phyloP scores from a whole-genome alignment of 2,113 vertebrate genomes.

The Sphyrna mokarran region DNA sequence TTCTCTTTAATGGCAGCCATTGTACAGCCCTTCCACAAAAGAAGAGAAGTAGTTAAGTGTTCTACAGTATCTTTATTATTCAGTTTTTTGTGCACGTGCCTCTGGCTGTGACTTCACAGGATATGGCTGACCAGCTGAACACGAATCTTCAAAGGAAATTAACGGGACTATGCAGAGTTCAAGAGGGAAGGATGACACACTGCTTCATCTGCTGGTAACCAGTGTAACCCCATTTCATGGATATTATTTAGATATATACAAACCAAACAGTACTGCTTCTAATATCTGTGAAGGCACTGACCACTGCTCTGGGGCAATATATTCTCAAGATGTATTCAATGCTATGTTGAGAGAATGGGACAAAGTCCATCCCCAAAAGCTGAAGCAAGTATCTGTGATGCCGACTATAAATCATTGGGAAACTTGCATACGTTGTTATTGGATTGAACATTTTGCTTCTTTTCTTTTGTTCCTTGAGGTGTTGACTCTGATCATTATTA shows the following conservation, averaged over 20 bases:
- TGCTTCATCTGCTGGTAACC: background rate
- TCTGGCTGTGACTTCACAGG: background rate
- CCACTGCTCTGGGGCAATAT: background rate
- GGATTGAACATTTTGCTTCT: background rate
- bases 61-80: background rate
- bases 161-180: background rate
- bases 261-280: background rate
- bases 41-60: background rate
- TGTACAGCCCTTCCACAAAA: background rate
- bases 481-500: background rate
- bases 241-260: background rate
- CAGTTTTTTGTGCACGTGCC: background rate
- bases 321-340: background rate
- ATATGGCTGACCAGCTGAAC: background rate
- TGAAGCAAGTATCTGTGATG: background rate
- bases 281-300: background rate
- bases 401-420: background rate
- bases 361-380: background rate
- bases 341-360: background rate
- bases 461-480: background rate
- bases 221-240: background rate
- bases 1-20: constrained; percentile 6
- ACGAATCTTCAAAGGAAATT: background rate
- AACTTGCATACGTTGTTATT: too few species aligned
- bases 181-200: background rate